These are phyloP conservation scores for Folsomia manolachei DNA, from an alignment of 2,888 invertebrate species.

Conservation along the genomic window DNA sequence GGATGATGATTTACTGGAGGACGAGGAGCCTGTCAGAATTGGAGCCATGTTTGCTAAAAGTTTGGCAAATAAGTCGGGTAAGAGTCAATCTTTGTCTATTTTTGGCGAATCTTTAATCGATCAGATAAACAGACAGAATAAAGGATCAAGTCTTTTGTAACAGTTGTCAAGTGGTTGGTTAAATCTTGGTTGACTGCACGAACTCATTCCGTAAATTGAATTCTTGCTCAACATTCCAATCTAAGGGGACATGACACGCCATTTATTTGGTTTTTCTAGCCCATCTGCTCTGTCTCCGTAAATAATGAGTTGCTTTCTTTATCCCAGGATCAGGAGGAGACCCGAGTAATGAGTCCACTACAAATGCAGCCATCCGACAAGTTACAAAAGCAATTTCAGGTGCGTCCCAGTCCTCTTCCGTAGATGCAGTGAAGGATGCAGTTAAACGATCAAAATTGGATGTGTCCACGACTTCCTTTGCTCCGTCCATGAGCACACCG, in stretches of 20 bases:
- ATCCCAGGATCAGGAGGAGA: background rate
- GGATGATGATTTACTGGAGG: slow-evolving; percentile 57
- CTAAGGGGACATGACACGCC: background rate
- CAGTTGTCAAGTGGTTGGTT: background rate
- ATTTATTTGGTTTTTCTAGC: background rate
- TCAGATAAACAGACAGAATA: background rate
- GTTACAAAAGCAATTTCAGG: slow-evolving; percentile 51
- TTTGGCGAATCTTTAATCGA: background rate
- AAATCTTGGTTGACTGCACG: background rate
- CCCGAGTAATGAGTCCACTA: slow-evolving; percentile 1
- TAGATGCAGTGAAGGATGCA: slow-evolving; percentile 36
- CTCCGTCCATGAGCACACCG: background rate
- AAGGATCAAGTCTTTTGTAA: background rate
- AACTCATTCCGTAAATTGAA: background rate
- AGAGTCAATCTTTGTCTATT: background rate
- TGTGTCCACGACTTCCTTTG: slow-evolving; percentile 28
- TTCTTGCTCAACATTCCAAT: background rate
- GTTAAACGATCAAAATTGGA: slow-evolving; percentile 44
- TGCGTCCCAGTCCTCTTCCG: slow-evolving; percentile 39
- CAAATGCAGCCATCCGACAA: slow-evolving; percentile 51
- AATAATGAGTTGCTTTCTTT: background rate
- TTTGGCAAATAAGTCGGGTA: background rate
- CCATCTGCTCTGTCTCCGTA: background rate
- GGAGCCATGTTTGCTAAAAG: slow-evolving; percentile 65
- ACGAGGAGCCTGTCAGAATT: slow-evolving; percentile 58